Percentiles rank a stretch among this genome's conserved stretches.
phyloP scores from a whole-genome alignment of 1,140 invertebrate genomes.

The Archegozetes longisetosus region DNA sequence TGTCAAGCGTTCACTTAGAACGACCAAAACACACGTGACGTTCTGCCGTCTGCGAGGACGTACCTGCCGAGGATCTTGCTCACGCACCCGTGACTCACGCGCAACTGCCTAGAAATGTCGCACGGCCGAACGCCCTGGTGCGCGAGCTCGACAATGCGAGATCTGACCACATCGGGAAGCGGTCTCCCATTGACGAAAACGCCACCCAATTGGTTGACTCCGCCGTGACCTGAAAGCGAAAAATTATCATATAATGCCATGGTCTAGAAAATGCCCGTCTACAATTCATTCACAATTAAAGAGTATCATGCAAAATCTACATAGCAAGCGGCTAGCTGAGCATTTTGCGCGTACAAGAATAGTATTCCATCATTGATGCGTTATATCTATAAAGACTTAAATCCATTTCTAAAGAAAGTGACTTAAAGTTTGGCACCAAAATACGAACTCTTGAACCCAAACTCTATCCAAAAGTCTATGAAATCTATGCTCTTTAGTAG shows the following conservation, averaged over 20 bases:
- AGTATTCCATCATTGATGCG: slow-evolving; percentile 97
- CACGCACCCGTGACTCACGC: slow-evolving; percentile 39
- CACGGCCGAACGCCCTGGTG: slow-evolving; percentile 87
- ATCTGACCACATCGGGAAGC: slow-evolving; percentile 78
- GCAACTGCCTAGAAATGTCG: slow-evolving; percentile 38
- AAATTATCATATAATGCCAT: background rate
- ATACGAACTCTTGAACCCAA: background rate
- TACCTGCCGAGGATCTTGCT: slow-evolving; percentile 36
- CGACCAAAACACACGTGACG: background rate
- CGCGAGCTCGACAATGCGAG: slow-evolving; percentile 85
- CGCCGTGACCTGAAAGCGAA: slow-evolving; percentile 56
- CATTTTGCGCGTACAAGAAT: slow-evolving; percentile 63
- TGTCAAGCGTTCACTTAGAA: slow-evolving; percentile 5
- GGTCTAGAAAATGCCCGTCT: background rate
- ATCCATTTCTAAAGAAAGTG: slow-evolving; percentile 44
- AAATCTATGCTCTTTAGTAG: background rate
- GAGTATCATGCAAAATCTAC: background rate
- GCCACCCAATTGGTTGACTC: slow-evolving; percentile 88
- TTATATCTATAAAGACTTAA: slow-evolving; percentile 85
- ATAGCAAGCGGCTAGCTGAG: background rate
- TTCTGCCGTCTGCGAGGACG: slow-evolving; percentile 2
- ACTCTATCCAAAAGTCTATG: background rate
- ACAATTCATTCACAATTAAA: background rate
- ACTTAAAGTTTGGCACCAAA: background rate
- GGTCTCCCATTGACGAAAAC: slow-evolving; percentile 93